Evolutionary conservation across 2,797 vertebrate species (phyloP).

Genomic region (Manis crassicaudata): DNA sequence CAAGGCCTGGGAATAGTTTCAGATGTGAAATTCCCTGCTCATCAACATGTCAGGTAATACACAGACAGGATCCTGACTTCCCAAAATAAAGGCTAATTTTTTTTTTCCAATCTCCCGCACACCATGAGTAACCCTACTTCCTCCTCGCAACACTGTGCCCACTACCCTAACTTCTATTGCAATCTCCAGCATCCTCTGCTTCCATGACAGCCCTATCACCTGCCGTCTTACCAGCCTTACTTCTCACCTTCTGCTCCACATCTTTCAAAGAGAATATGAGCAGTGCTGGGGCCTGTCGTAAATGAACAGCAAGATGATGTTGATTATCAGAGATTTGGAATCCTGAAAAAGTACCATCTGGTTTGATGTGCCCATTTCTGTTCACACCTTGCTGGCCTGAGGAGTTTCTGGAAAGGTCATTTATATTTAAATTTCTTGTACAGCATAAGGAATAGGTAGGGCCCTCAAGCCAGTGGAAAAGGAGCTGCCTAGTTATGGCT

Average conservation of each 20-base stretch:
- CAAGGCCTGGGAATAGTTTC: neutral
- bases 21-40: neutral
- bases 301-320: neutral
- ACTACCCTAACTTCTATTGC: neutral
- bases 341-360: neutral
- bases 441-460: neutral
- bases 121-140: neutral
- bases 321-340: neutral
- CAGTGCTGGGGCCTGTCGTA: neutral
- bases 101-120: neutral
- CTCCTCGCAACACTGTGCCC: too few relatives aligned
- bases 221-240: neutral
- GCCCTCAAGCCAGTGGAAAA: neutral
- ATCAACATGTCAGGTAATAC: fast-evolving
- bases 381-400: neutral
- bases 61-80: neutral
- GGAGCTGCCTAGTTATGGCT: neutral
- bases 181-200: neutral
- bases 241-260: neutral
- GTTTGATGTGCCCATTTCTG: neutral
- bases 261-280: neutral
- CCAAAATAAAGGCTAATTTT: neutral
- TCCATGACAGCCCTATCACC: neutral
- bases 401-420: slow-evolving; percentile 10
- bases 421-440: neutral